Conservation (phyloP, 2,888 invertebrate species). For the Hemistola chrysoprasaria region DNA sequence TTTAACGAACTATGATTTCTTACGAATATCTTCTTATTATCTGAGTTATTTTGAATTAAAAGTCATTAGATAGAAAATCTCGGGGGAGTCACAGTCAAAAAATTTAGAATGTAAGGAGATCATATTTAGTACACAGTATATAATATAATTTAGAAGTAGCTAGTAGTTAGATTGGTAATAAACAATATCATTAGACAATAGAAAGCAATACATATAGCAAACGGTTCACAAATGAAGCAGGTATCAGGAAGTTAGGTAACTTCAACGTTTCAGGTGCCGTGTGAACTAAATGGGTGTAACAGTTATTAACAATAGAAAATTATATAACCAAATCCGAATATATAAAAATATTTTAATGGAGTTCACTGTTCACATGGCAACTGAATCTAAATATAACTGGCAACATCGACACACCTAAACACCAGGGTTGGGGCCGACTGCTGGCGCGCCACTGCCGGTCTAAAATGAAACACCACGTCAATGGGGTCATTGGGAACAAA, state of each 20-base stretch:
- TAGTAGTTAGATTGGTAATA: no score
- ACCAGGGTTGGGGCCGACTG: constrained; percentile 82
- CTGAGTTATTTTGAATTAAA: no score
- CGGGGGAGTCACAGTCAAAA: no score
- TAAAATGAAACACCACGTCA: constrained; percentile 79
- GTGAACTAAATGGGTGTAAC: constrained; percentile 45
- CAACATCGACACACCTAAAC: constrained; percentile 83
- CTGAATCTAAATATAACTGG: constrained; percentile 52
- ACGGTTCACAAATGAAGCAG: constrained; percentile 56
- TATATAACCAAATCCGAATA: no score
- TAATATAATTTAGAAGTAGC: no score
- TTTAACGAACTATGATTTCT: no score
- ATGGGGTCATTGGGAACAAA: constrained; percentile 55
- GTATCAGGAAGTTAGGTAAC: constrained; percentile 48
- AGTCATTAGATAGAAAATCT: no score
- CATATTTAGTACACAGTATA: no score
- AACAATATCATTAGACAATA: constrained; percentile 41
- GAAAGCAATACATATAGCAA: constrained; percentile 59
- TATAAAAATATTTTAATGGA: no score
- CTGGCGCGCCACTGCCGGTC: constrained; percentile 82
- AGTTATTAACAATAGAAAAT: constrained; percentile 15
- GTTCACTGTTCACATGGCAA: constrained; percentile 61
- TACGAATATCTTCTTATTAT: no score
- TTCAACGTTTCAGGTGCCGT: constrained; percentile 55
- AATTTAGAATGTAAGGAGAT: no score